Percentiles rank a stretch among this genome's conserved stretches.
These are phyloP conservation scores for Poeciliopsis retropinna DNA, from an alignment of 2,113 vertebrate species.

Conservation along the genomic window DNA sequence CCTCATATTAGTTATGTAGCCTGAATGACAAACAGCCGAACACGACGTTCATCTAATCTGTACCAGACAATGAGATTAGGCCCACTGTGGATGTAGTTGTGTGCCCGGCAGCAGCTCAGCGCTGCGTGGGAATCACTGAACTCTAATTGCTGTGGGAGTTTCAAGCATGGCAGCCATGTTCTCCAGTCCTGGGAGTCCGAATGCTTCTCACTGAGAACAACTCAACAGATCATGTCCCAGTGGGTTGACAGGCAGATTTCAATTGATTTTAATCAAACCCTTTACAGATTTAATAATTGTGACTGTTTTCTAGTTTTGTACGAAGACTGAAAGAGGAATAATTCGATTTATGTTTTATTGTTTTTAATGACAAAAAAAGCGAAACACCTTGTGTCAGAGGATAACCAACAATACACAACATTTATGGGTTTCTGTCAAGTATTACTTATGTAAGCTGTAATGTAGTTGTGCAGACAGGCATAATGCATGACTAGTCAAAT, in stretches of 20 bases:
- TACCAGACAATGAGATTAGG: constrained; percentile 34
- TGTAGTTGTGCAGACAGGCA: not conserved
- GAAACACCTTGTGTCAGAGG: no score
- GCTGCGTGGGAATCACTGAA: constrained; percentile 26
- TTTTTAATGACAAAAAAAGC: not conserved
- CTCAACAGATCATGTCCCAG: not conserved
- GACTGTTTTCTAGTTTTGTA: constrained; percentile 2
- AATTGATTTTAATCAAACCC: not conserved
- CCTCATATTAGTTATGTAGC: constrained; percentile 1
- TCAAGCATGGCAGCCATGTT: constrained; percentile 14
- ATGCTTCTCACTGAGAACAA: constrained; percentile 29
- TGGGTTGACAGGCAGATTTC: not conserved
- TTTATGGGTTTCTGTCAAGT: not conserved
- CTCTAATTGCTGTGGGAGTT: constrained; percentile 49
- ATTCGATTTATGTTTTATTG: not conserved
- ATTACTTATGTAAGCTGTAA: not conserved
- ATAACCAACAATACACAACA: no score
- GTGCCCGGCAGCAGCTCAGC: constrained; percentile 24
- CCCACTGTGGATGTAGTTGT: constrained; percentile 30
- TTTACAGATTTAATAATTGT: constrained; percentile 9
- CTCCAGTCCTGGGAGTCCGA: constrained; percentile 25
- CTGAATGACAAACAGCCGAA: constrained; percentile 32
- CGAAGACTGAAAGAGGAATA: constrained; percentile 12
- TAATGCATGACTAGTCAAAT: constrained; percentile 1
- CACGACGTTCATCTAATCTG: constrained; percentile 38